phyloP scores from a whole-genome alignment of 1,140 invertebrate species.

The Zophobas morio region DNA sequence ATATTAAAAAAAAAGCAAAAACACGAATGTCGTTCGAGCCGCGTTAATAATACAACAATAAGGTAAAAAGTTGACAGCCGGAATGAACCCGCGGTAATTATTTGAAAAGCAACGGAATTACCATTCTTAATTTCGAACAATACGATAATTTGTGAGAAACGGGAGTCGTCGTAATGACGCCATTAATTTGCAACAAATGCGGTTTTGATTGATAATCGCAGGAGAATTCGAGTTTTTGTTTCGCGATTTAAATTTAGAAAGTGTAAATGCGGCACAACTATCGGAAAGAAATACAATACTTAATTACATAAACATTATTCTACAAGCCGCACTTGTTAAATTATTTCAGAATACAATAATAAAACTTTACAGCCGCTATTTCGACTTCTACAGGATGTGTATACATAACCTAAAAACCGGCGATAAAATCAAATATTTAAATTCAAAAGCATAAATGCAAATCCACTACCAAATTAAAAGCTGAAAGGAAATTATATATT shows the following conservation, averaged over 20 bases:
- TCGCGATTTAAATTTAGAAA: constrained; percentile 45
- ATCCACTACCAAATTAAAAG: constrained; percentile 36
- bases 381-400: constrained; percentile 43
- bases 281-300: constrained; percentile 46
- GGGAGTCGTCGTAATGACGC: constrained; percentile 21
- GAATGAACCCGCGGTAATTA: not conserved
- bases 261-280: constrained; percentile 43
- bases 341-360: constrained; percentile 49
- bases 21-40: constrained; percentile 1
- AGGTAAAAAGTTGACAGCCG: not conserved
- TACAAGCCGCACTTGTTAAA: constrained; percentile 44
- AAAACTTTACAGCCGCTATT: constrained; percentile 46
- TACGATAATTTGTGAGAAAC: constrained; percentile 31
- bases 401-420: constrained; percentile 35
- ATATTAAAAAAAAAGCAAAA: constrained; percentile 22
- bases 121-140: constrained; percentile 29
- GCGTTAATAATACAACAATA: constrained; percentile 4
- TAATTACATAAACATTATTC: constrained; percentile 49
- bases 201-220: constrained; percentile 11
- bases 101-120: not conserved
- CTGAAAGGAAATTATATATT: constrained; percentile 36
- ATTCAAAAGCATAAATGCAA: constrained; percentile 45
- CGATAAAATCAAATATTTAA: constrained; percentile 47
- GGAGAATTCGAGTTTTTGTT: constrained; percentile 1
- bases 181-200: constrained; percentile 21